Percentiles rank a stretch among this genome's conserved stretches.
Conservation (phyloP, 2,888 invertebrate genomes). For the Erebia ligea region DNA sequence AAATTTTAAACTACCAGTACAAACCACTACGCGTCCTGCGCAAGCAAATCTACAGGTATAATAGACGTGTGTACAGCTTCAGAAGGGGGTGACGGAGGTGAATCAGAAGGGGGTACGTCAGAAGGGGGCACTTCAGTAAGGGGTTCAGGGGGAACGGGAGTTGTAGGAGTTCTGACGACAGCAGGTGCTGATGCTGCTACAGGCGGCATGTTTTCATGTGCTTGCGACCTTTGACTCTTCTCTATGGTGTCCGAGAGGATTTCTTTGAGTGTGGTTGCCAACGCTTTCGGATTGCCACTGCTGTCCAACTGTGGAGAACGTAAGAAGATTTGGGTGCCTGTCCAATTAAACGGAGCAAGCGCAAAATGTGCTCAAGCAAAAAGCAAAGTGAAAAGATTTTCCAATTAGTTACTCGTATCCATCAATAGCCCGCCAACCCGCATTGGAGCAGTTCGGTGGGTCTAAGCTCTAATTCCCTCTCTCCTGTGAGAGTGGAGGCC, state of each 20-base stretch:
- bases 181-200: conserved; percentile 39
- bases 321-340: background rate
- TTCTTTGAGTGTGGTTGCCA: conserved; percentile 70
- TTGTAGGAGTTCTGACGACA: conserved; percentile 23
- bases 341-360: too few species aligned
- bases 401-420: too few species aligned
- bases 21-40: conserved; percentile 35
- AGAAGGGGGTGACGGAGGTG: conserved; percentile 5
- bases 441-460: too few species aligned
- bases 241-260: conserved; percentile 72
- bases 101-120: background rate
- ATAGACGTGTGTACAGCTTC: background rate
- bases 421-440: too few species aligned
- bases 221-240: conserved; percentile 52
- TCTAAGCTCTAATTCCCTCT: too few species aligned
- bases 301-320: conserved; percentile 63
- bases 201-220: conserved; percentile 37
- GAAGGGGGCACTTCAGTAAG: background rate
- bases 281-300: conserved; percentile 66
- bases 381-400: too few species aligned
- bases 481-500: too few species aligned
- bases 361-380: too few species aligned
- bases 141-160: conserved; percentile 15
- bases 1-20: conserved; percentile 45
- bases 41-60: conserved; percentile 2